These are phyloP conservation scores for Nesospiza acunhae DNA, from an alignment of 2,113 vertebrate genomes.

Conservation along the genomic window DNA sequence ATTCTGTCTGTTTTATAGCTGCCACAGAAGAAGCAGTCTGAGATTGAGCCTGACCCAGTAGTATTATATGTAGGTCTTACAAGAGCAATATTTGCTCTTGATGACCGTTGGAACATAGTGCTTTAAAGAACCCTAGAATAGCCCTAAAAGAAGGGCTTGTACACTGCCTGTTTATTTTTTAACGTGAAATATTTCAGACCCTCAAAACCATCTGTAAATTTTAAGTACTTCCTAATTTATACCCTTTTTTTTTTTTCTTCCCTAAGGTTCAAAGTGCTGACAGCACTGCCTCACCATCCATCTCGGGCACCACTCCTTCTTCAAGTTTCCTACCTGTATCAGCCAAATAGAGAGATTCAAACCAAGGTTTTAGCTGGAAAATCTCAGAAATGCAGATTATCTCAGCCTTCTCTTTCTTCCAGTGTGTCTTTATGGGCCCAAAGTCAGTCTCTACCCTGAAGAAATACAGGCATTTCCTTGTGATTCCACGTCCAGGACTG, in stretches of 20 bases:
- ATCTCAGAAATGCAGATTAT: background rate
- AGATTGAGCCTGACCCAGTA: constrained; percentile 37
- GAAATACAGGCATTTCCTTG: background rate
- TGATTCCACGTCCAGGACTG: background rate
- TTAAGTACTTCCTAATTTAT: background rate
- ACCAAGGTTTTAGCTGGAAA: background rate
- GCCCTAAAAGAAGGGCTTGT: background rate
- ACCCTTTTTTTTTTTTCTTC: background rate
- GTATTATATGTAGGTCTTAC: background rate
- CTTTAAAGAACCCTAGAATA: background rate
- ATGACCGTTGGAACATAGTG: background rate
- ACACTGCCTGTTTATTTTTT: background rate
- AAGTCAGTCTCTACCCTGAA: background rate
- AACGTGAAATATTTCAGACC: background rate
- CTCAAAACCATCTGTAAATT: background rate
- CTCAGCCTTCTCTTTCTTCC: background rate
- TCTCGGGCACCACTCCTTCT: rapidly evolving
- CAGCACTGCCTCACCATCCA: background rate
- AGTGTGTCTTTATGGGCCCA: background rate
- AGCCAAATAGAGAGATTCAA: background rate
- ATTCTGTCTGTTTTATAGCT: constrained; percentile 37
- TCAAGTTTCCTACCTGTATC: background rate
- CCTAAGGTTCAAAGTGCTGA: background rate
- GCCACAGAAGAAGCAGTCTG: background rate
- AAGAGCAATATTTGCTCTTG: constrained; percentile 4